Evolutionary conservation across 2,113 vertebrate genomes (phyloP).

Genomic region (Dendropsophus ebraccatus): DNA sequence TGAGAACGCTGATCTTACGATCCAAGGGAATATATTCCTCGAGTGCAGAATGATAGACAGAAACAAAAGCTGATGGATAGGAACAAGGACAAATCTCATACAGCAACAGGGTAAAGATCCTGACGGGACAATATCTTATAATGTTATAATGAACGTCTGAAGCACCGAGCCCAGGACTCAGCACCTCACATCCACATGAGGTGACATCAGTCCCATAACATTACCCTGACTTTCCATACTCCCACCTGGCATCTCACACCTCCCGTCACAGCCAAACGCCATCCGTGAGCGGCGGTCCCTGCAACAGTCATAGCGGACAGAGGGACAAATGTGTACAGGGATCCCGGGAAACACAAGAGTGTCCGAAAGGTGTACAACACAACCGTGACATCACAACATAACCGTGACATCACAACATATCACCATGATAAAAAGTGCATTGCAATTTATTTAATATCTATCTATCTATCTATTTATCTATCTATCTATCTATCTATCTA

Average conservation of each 20-base stretch:
- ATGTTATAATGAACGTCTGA: neutral
- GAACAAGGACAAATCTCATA: neutral
- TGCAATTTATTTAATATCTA: too few relatives aligned
- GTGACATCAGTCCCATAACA: constrained; percentile 33
- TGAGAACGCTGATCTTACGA: neutral
- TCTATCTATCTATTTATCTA: too few relatives aligned
- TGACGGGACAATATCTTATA: neutral
- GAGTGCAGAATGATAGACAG: neutral
- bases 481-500: too few relatives aligned
- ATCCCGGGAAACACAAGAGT: neutral
- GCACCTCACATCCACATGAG: constrained; percentile 30
- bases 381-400: too few relatives aligned
- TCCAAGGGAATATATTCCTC: neutral
- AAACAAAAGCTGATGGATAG: neutral
- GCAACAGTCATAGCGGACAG: constrained; percentile 42
- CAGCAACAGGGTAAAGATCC: too few relatives aligned
- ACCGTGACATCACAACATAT: too few relatives aligned
- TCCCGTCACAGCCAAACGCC: constrained; percentile 60
- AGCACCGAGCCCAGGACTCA: constrained; percentile 11
- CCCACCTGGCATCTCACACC: constrained; percentile 66
- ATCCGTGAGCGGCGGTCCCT: constrained; percentile 59
- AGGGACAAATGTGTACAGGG: neutral
- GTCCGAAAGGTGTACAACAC: too few relatives aligned
- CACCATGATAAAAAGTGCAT: too few relatives aligned
- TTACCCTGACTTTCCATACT: neutral